Percentiles rank a stretch among this genome's conserved stretches.
These are phyloP conservation scores for Acrocyrtus sp. DNA, from an alignment of 2,888 invertebrate genomes.

Conservation along the genomic window DNA sequence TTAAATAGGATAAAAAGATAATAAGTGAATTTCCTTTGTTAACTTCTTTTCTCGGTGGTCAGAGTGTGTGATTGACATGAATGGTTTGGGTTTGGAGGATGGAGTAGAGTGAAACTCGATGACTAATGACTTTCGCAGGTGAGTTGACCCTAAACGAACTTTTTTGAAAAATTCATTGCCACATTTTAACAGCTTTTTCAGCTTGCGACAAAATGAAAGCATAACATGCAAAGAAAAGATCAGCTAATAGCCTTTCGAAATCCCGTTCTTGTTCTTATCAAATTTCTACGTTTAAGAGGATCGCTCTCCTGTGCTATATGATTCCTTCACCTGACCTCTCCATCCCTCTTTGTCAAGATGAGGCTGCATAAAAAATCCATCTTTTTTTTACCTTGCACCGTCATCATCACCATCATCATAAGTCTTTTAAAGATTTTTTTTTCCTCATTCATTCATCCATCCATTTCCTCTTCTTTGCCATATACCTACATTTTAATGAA, in stretches of 20 bases:
- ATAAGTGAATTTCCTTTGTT: no score
- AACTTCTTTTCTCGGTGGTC: no score
- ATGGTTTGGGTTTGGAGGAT: neutral
- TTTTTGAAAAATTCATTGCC: slow-evolving; percentile 16
- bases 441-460: neutral
- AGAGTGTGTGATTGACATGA: neutral
- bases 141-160: slow-evolving; percentile 8
- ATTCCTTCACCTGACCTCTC: neutral
- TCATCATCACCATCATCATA: no score
- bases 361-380: slow-evolving; percentile 12
- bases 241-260: no score
- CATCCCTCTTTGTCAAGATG: neutral
- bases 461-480: neutral
- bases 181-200: neutral
- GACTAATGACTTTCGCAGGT: slow-evolving; percentile 20
- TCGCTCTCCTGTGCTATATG: slow-evolving; percentile 21
- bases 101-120: neutral
- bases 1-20: no score
- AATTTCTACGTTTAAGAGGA: neutral
- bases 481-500: neutral
- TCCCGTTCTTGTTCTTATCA: neutral
- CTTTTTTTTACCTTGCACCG: no score
- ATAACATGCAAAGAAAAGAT: neutral
- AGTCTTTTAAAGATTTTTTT: slow-evolving; percentile 4
- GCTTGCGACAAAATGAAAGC: neutral